Base-by-base conservation (phyloP, 2,888 invertebrate genomes). In the Archaeoteleia sp. region DNA sequence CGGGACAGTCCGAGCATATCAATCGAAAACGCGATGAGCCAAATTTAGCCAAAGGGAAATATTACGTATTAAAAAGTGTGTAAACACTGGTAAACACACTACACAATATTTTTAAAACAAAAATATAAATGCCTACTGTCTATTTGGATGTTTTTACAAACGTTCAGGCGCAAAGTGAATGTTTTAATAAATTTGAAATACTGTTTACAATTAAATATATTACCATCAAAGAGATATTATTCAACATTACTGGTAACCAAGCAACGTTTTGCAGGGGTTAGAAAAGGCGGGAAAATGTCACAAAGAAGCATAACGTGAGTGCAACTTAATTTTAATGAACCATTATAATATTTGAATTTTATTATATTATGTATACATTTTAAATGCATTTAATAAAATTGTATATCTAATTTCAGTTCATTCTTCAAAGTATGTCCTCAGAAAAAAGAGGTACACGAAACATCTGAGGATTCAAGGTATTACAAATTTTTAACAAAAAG, bases 241-340 rank as follows among this genome's bases (percentile, higher is more conserved):
- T 1, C 30, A 2, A 34, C 12, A 1, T 9, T 34, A 43, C 0
- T 53, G 15, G 17, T 58, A 12, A 9, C 7, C 23, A 29, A 30
- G 9, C 3, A 30, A 15, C n/a, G 10, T 61, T 15, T 25, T 30
- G 8, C 39, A 57, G 65, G 10, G 30, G 65, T 65, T 65, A 65
- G 12, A 65, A 57, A 65, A 65, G 40, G 57, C 65, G 65, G 39
- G 65, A 65, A 65, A 51, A 65, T 65, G 65, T 35, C 54, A 23
- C 65, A 65, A 7, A 37, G 40, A 32, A 37, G 35, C 37, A 57
- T 65, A 39, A 65, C 65, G 65, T 65, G n/a, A 57, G 65, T 51
- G 23, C 23, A 43, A 7, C 12, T 10, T 30, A 30, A 9, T 30
- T 30, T 5, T 29, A 29, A 29, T 8, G 8, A 29, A 5, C 1